phyloP scores from a whole-genome alignment of 2,888 invertebrate species.

The Noctua comes region DNA sequence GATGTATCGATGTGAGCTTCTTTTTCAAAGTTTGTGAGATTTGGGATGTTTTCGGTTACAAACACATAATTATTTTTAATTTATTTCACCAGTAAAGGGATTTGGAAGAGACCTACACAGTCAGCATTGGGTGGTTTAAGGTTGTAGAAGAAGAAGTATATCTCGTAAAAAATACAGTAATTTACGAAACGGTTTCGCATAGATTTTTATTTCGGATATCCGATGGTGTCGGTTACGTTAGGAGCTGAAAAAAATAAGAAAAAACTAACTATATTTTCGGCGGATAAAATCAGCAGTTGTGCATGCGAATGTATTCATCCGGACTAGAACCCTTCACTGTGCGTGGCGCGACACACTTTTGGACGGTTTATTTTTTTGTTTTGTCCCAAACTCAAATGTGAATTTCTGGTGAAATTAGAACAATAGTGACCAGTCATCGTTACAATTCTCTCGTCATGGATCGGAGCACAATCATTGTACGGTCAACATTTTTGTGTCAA shows the following conservation, averaged over 20 bases:
- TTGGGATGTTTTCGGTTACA: no score
- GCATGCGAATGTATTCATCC: not conserved
- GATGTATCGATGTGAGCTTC: no score
- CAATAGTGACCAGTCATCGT: constrained; percentile 80
- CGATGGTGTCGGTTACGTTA: not conserved
- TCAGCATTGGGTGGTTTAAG: no score
- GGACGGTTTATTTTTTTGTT: constrained; percentile 15
- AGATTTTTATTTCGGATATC: not conserved
- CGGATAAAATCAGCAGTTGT: not conserved
- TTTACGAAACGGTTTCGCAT: not conserved
- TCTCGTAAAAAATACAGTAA: no score
- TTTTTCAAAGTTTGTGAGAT: no score
- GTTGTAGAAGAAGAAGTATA: no score
- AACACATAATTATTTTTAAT: no score
- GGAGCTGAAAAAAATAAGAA: not conserved
- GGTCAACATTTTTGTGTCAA: constrained; percentile 80
- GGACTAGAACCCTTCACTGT: not conserved
- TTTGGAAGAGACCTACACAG: no score
- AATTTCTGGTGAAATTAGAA: constrained; percentile 80
- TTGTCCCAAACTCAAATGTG: constrained; percentile 52
- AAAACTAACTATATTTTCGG: not conserved
- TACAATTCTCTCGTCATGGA: constrained; percentile 84
- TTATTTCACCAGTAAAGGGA: no score
- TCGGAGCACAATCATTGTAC: constrained; percentile 85
- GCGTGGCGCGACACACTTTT: not conserved